Evolutionary conservation across 2,888 invertebrate species (phyloP), one percentile per base, ranked within the genome.

Genomic region (Conchocele bisecta): DNA sequence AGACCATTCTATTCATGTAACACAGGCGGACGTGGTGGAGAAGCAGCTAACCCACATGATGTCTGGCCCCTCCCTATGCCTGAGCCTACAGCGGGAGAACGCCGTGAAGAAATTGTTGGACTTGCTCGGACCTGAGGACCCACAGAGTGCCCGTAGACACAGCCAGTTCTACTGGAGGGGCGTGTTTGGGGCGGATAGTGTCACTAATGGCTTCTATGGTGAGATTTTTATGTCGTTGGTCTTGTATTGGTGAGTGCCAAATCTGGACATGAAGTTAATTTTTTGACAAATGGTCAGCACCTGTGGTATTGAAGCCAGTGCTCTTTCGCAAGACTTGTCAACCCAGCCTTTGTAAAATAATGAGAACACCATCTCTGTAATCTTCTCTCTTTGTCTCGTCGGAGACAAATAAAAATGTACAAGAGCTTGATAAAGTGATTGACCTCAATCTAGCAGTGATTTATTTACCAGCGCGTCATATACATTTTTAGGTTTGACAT

Each of bases 151-250:
- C 0, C 65, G 87, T 5, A 54, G 84, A 50, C 83, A 75, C 42
- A 84, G 80, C 48, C 84, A 86, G 74, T 86, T 85, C 65, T 79
- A 82, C 58, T 88, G 88, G 89, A 73, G 89, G 33, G 88, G 85
- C 13, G 79, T 86, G 28, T 89, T 87, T 83, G 89, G 90, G 28
- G 74, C 75, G 2, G 86, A 88, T 65, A 20, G 65, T n/a, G 80
- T 88, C 9, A 64, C 66, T 42, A 90, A 89, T 81, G 90, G 82
- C 6, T 74, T 89, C 15, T 83, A 88, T 83, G 84, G 89, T 89
- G 67, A 83, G 84, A 68, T 3, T 11, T 26, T 17, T n/a, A 15
- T n/a, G n/a, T n/a, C 13, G 3, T 2, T 7, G 33, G n/a, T n/a
- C 26, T 53, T 7, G 22, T 28, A 17, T 39, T 39, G 41, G n/a